Conservation (phyloP, 2,888 invertebrate species). For the Leucozona laternaria region DNA sequence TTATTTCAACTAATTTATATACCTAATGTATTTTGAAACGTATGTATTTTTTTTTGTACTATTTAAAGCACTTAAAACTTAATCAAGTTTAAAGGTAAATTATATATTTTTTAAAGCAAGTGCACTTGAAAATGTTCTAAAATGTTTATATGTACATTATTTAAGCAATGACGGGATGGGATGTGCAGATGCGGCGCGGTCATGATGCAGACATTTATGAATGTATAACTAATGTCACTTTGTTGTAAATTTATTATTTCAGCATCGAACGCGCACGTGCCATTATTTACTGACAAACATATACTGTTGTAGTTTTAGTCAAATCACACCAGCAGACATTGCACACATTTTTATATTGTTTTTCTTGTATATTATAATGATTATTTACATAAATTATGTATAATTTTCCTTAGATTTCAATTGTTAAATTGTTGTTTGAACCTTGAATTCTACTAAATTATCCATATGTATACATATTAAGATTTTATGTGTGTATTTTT, state of each 20-base stretch:
- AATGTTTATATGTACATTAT: conserved; percentile 36
- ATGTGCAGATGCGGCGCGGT: conserved; percentile 24
- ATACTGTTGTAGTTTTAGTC: conserved; percentile 52
- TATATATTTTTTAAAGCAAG: conserved; percentile 8
- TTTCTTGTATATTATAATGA: conserved; percentile 9
- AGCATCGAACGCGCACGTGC: conserved; percentile 45
- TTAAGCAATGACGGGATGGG: conserved; percentile 18
- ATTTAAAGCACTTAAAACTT: neutral
- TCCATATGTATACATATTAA: too few species aligned
- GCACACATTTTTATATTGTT: conserved; percentile 66
- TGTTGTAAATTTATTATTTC: conserved; percentile 1
- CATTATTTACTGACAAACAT: conserved; percentile 50
- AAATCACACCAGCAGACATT: conserved; percentile 72
- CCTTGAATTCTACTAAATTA: neutral
- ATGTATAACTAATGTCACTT: conserved; percentile 16
- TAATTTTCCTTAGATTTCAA: neutral
- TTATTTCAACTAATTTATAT: neutral
- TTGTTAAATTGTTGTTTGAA: conserved; percentile 32
- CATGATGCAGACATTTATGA: conserved; percentile 16
- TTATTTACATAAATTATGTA: conserved; percentile 31
- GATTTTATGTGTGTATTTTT: too few species aligned
- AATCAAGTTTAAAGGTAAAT: conserved; percentile 19
- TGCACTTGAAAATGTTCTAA: conserved; percentile 37
- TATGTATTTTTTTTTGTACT: neutral
- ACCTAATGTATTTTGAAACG: neutral